Evolutionary conservation across 2,888 invertebrate genomes (phyloP).

Genomic region (Spisula subtruncata): DNA sequence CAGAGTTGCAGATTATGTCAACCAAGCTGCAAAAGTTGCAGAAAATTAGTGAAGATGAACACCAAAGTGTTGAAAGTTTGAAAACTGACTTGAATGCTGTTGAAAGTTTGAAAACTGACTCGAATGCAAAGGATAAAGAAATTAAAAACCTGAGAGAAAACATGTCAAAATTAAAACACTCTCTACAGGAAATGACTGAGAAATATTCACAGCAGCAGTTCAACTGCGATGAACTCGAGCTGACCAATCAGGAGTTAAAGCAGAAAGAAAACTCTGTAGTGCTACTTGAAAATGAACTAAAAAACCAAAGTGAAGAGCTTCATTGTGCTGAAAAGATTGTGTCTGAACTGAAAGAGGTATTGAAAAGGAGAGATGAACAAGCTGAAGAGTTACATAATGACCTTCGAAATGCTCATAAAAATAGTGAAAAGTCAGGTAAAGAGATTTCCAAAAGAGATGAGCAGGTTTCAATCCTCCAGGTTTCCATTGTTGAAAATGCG

Average conservation of each 20-base stretch:
- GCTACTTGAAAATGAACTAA: conserved; percentile 42
- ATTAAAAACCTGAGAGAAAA: conserved; percentile 55
- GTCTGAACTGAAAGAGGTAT: conserved; percentile 36
- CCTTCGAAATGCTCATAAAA: conserved; percentile 36
- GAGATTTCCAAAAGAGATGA: conserved; percentile 33
- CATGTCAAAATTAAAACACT: conserved; percentile 50
- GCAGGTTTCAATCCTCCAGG: conserved; percentile 29
- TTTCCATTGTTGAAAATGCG: conserved; percentile 13
- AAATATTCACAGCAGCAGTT: conserved; percentile 59
- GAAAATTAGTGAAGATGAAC: conserved; percentile 25
- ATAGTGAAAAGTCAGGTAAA: conserved; percentile 6
- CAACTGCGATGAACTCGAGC: conserved; percentile 60
- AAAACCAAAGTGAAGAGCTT: conserved; percentile 35
- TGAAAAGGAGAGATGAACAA: conserved; percentile 38
- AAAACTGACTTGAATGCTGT: conserved; percentile 40
- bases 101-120: conserved; percentile 46
- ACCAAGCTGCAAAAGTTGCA: conserved; percentile 48
- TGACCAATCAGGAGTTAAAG: conserved; percentile 57
- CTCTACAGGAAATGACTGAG: conserved; percentile 53
- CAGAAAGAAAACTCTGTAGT: conserved; percentile 46
- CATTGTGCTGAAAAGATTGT: conserved; percentile 29
- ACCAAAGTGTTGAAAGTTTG: conserved; percentile 43
- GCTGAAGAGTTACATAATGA: conserved; percentile 42
- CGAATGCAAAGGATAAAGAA: conserved; percentile 55
- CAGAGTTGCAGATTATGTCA: conserved; percentile 60